Evolutionary conservation across 2,113 vertebrate genomes (phyloP).

Genomic region (Tinamus guttatus): DNA sequence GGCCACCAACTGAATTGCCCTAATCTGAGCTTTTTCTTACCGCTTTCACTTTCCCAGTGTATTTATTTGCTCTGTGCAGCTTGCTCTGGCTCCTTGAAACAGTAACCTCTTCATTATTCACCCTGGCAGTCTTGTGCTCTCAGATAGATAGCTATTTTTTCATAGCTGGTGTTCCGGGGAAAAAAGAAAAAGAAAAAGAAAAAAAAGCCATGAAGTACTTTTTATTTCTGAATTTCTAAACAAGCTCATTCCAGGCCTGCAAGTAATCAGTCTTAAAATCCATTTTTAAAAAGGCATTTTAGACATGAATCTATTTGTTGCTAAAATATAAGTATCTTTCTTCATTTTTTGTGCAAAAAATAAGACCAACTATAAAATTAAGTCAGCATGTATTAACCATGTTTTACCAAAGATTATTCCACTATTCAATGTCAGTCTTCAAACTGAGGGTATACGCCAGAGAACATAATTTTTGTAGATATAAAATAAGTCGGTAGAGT

Average conservation of each 20-base stretch:
- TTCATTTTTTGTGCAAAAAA: neutral
- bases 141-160: neutral
- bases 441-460: neutral
- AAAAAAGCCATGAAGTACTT: neutral
- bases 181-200: neutral
- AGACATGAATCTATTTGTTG: neutral
- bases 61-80: neutral
- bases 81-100: neutral
- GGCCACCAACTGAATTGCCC: neutral
- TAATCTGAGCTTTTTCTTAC: neutral
- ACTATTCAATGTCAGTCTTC: slow-evolving; percentile 1
- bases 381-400: slow-evolving; percentile 48
- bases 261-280: neutral
- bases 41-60: too few species aligned
- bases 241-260: neutral
- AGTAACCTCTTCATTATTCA: neutral
- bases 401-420: slow-evolving; percentile 44
- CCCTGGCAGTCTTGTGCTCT: neutral
- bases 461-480: neutral
- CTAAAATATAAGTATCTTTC: neutral
- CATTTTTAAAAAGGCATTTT: neutral
- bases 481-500: neutral
- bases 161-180: neutral
- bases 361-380: neutral
- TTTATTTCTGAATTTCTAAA: neutral